A percentile compares a stretch with the other conserved stretches of the same genome.
These are phyloP conservation scores for Nineta flava DNA, from an alignment of 2,888 invertebrate species.

Conservation along the genomic window DNA sequence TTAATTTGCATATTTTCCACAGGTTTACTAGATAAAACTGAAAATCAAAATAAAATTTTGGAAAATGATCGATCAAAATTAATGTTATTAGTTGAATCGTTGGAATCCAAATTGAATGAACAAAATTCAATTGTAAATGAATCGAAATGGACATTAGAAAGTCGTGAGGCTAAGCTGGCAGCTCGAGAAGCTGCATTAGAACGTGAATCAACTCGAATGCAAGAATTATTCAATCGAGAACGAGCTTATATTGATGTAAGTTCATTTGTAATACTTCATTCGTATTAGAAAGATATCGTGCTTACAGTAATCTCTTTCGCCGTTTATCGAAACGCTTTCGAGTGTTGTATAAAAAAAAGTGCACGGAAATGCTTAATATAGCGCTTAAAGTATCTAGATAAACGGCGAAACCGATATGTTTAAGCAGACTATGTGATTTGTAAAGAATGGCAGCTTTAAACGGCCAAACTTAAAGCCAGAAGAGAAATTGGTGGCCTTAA, in stretches of 20 bases:
- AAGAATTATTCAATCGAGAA: slow-evolving; percentile 37
- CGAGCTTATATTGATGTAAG: slow-evolving; percentile 40
- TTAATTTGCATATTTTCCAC: slow-evolving; percentile 13
- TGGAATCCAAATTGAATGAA: slow-evolving; percentile 40
- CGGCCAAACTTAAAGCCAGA: too few species aligned
- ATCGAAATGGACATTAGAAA: slow-evolving; percentile 32
- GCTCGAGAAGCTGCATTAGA: slow-evolving; percentile 43
- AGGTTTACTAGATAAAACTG: slow-evolving; percentile 39
- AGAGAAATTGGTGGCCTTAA: too few species aligned
- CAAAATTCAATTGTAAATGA: slow-evolving; percentile 33
- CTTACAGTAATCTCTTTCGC: too few species aligned
- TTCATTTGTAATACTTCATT: too few species aligned
- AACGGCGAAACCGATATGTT: too few species aligned
- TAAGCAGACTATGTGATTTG: too few species aligned
- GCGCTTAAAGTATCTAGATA: too few species aligned
- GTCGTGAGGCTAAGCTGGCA: slow-evolving; percentile 41
- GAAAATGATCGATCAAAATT: slow-evolving; percentile 38
- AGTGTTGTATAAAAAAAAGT: too few species aligned
- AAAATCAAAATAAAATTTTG: slow-evolving; percentile 36
- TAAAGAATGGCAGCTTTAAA: too few species aligned
- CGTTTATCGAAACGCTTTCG: too few species aligned
- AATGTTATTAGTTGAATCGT: slow-evolving; percentile 33
- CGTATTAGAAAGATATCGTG: too few species aligned
- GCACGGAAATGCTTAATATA: too few species aligned
- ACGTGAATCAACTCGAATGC: slow-evolving; percentile 41